A percentile compares a stretch with the other conserved stretches of the same genome.
phyloP scores from a whole-genome alignment of 2,888 invertebrate species.

The Drosophila ochracea region DNA sequence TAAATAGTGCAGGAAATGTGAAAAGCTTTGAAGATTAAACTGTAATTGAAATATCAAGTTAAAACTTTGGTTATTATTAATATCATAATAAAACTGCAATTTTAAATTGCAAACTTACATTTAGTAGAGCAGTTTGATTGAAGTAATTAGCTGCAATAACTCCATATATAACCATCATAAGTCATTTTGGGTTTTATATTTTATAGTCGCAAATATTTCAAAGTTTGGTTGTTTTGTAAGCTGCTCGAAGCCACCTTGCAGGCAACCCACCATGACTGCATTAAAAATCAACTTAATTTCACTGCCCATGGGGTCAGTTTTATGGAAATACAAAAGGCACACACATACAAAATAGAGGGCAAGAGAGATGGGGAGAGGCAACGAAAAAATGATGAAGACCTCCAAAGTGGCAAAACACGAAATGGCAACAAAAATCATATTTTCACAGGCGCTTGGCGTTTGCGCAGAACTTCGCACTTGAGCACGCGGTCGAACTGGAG shows the following conservation, averaged over 20 bases:
- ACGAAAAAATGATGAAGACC: conserved; percentile 76
- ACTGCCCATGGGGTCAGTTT: conserved; percentile 82
- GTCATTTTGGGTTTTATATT: conserved; percentile 5
- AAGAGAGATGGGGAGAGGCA: conserved; percentile 5
- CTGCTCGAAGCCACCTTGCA: conserved; percentile 53
- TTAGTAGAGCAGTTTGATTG: not conserved
- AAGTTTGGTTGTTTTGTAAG: conserved; percentile 28
- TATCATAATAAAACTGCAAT: not conserved
- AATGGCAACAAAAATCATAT: conserved; percentile 82
- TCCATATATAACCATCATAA: not conserved
- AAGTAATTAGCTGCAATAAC: not conserved
- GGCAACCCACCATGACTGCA: conserved; percentile 76
- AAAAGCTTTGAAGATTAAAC: not conserved
- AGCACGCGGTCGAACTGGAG: conserved; percentile 53
- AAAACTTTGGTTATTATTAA: not conserved
- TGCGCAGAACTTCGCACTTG: conserved; percentile 82
- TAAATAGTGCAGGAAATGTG: not conserved
- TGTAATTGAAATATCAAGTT: not conserved
- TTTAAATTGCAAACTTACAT: too few relatives aligned
- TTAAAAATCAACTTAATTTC: conserved; percentile 82
- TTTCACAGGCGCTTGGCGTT: conserved; percentile 82
- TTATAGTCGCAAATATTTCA: conserved; percentile 23
- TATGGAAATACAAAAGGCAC: conserved; percentile 70
- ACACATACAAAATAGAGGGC: conserved; percentile 18
- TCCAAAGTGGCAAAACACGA: conserved; percentile 82